Percentiles rank a stretch among this genome's conserved stretches.
Conservation (phyloP, 2,797 vertebrate genomes). For the Crenuchus spilurus region DNA sequence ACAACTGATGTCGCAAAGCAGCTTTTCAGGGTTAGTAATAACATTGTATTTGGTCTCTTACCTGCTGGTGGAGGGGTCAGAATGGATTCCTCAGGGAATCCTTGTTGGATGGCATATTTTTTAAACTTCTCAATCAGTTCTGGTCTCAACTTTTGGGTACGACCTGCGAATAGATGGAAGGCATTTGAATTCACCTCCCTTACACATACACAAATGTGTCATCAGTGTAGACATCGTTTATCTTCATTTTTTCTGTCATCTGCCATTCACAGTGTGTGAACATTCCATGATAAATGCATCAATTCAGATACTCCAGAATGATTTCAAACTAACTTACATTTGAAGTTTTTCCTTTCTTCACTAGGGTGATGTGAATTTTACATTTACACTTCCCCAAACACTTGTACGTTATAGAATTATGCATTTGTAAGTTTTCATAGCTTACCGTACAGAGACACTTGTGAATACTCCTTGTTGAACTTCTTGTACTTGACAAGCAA, state of each 20-base stretch:
- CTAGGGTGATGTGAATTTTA: no score
- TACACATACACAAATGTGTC: not conserved
- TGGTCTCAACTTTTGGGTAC: slow-evolving; percentile 60
- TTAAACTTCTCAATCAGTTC: slow-evolving; percentile 73
- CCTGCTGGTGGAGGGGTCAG: slow-evolving; percentile 72
- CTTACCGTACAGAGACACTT: slow-evolving; percentile 81
- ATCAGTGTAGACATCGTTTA: no score
- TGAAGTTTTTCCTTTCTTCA: no score
- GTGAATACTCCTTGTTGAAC: slow-evolving; percentile 76
- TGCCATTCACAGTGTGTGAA: no score
- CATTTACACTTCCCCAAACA: not conserved
- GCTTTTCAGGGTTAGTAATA: no score
- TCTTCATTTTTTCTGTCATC: no score
- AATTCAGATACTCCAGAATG: no score
- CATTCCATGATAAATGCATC: no score
- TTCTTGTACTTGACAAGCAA: slow-evolving; percentile 79
- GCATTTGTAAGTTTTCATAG: not conserved
- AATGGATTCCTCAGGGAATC: slow-evolving; percentile 75
- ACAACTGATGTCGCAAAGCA: not conserved
- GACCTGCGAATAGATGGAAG: slow-evolving; percentile 61
- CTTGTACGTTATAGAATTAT: not conserved
- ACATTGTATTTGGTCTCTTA: slow-evolving; percentile 35
- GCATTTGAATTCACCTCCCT: not conserved
- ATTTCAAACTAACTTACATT: no score
- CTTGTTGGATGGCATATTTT: slow-evolving; percentile 63